Percentiles rank a stretch among this genome's conserved stretches.
phyloP scores from a whole-genome alignment of 2,797 vertebrate genomes.

The Benthosema pterotum region DNA sequence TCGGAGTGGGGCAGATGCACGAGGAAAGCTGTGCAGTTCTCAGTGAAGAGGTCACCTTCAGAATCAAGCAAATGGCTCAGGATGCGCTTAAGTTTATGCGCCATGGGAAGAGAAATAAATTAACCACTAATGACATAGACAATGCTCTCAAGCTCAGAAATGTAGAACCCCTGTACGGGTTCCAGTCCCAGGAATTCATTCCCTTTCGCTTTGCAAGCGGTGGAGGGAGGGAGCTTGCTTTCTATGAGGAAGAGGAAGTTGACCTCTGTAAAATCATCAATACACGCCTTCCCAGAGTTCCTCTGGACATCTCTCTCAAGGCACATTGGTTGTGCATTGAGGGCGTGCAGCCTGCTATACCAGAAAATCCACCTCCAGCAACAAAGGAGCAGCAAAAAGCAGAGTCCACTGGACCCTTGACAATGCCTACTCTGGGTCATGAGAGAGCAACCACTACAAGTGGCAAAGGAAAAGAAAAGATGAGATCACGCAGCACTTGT shows the following conservation, averaged over 20 bases:
- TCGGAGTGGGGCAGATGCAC: slow-evolving; percentile 88
- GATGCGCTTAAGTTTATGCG: slow-evolving; percentile 95
- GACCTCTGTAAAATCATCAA: slow-evolving; percentile 95
- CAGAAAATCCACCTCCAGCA: slow-evolving; percentile 93
- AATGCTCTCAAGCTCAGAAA: slow-evolving; percentile 92
- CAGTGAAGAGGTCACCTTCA: slow-evolving; percentile 93
- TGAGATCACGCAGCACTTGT: slow-evolving; percentile 92
- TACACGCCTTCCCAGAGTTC: slow-evolving; percentile 91
- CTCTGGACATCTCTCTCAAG: slow-evolving; percentile 92
- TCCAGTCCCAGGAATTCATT: slow-evolving; percentile 93
- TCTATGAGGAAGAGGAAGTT: slow-evolving; percentile 94
- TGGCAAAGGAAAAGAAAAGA: slow-evolving; percentile 89
- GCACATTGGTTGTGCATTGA: slow-evolving; percentile 97
- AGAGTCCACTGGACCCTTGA: slow-evolving; percentile 91
- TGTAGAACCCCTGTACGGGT: slow-evolving; percentile 92
- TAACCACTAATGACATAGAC: slow-evolving; percentile 91
- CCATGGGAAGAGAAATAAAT: slow-evolving; percentile 90
- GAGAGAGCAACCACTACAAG: slow-evolving; percentile 77
- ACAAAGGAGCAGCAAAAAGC: slow-evolving; percentile 93
- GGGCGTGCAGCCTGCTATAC: slow-evolving; percentile 91
- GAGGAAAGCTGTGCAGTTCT: slow-evolving; percentile 90
- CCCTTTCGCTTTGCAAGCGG: slow-evolving; percentile 94
- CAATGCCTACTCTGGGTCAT: slow-evolving; percentile 90
- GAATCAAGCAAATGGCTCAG: slow-evolving; percentile 94
- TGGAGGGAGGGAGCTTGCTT: slow-evolving; percentile 92